Evolutionary conservation across 2,888 invertebrate genomes (phyloP).

Genomic region (Lingula anatina): DNA sequence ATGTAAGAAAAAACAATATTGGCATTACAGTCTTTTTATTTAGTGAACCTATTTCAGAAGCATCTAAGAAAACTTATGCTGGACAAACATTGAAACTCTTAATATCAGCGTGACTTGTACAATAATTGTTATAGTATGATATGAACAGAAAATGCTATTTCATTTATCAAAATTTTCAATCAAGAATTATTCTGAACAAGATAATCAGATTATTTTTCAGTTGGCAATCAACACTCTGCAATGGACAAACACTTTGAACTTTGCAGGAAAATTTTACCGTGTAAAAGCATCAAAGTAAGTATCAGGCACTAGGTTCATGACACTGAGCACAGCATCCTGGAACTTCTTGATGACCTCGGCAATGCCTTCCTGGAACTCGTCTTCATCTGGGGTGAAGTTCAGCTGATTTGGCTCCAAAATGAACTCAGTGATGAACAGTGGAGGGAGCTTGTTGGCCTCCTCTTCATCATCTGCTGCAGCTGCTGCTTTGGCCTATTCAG

Average conservation of each 20-base stretch:
- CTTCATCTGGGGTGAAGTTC: conserved; percentile 59
- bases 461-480: conserved; percentile 29
- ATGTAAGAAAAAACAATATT: no score
- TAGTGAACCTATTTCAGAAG: no score
- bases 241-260: background rate
- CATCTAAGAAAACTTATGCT: no score
- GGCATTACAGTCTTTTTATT: no score
- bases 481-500: background rate
- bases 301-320: conserved; percentile 70
- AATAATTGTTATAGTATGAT: no score
- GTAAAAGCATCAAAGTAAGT: conserved; percentile 68
- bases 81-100: no score
- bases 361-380: conserved; percentile 60
- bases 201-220: no score
- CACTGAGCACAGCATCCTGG: conserved; percentile 62
- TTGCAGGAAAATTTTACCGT: conserved; percentile 53
- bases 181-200: no score
- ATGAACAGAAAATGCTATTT: no score
- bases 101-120: no score
- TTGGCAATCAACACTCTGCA: no score
- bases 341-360: conserved; percentile 58
- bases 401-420: conserved; percentile 45
- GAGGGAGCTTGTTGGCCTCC: conserved; percentile 34
- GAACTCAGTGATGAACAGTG: conserved; percentile 50
- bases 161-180: no score